Percentiles rank a stretch among this genome's conserved stretches.
Evolutionary conservation across 2,113 vertebrate genomes (phyloP).

Genomic region (Anarrhichthys ocellatus): DNA sequence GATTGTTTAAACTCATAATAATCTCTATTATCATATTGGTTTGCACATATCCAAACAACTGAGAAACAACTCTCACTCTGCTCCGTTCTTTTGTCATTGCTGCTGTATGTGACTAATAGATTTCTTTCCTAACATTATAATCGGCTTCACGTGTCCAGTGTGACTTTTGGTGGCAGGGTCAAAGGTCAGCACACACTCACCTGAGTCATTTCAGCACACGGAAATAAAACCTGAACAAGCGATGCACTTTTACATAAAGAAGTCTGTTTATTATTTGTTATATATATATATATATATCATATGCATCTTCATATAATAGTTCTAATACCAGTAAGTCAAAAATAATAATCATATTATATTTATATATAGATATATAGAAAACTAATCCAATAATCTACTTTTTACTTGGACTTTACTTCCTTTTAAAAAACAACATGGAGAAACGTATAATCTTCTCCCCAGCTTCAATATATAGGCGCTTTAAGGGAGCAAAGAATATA

Average conservation of each 20-base stretch:
- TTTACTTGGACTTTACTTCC: slow-evolving; percentile 80
- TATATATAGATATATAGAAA: slow-evolving; percentile 83
- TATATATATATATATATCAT: slow-evolving; percentile 70
- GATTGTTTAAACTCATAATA: not conserved
- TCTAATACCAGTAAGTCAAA: slow-evolving; percentile 85
- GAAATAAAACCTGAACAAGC: slow-evolving; percentile 49
- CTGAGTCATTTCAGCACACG: not conserved
- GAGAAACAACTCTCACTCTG: not conserved
- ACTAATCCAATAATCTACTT: slow-evolving; percentile 86
- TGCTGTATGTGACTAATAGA: not conserved
- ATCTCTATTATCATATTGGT: not conserved
- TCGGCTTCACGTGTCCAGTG: not conserved
- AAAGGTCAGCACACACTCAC: slow-evolving; percentile 25
- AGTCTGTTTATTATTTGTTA: slow-evolving; percentile 84
- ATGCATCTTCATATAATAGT: slow-evolving; percentile 84
- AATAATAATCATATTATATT: slow-evolving; percentile 85
- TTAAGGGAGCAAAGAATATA: slow-evolving; percentile 71
- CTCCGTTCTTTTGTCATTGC: not conserved
- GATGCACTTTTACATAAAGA: slow-evolving; percentile 80
- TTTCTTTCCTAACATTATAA: slow-evolving; percentile 1
- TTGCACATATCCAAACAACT: not conserved
- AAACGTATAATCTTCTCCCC: slow-evolving; percentile 74
- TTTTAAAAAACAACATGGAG: slow-evolving; percentile 82
- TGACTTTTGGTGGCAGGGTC: slow-evolving; percentile 7
- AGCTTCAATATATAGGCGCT: slow-evolving; percentile 82